Evolutionary conservation across 2,888 invertebrate genomes (phyloP).

Genomic region (Steromphala cineraria): DNA sequence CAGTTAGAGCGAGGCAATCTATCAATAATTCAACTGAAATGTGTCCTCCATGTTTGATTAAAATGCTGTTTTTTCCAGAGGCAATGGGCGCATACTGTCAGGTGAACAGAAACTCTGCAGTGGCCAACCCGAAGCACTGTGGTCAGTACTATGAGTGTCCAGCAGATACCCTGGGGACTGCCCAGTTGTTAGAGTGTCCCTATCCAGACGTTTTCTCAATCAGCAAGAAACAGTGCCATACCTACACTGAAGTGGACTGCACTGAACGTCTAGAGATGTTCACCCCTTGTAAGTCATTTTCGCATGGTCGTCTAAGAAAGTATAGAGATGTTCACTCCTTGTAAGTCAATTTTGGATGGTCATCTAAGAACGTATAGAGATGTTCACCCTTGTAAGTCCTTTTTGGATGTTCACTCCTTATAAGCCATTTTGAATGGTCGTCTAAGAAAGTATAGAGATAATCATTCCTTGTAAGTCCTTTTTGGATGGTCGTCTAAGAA

Average conservation of each 20-base stretch:
- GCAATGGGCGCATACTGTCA: neutral
- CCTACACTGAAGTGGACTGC: neutral
- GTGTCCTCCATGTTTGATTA: no score
- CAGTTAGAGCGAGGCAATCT: no score
- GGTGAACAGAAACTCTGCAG: neutral
- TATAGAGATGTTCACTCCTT: no score
- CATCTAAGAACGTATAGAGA: no score
- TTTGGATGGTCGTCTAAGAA: no score
- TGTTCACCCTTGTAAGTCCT: no score
- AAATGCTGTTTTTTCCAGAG: neutral
- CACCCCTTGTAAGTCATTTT: neutral
- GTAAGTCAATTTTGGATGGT: no score
- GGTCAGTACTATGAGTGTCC: slow-evolving; percentile 47
- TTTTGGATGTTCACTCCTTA: no score
- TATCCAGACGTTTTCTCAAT: slow-evolving; percentile 51
- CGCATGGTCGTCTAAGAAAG: no score
- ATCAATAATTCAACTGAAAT: no score
- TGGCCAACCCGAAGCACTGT: slow-evolving; percentile 36
- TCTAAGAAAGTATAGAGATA: neutral
- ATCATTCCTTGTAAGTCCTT: neutral
- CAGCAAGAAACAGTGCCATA: neutral
- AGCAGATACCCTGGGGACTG: neutral
- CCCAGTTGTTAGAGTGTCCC: slow-evolving; percentile 38
- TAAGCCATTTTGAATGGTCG: no score
- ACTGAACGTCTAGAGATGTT: neutral